A percentile compares a stretch with the other conserved stretches of the same genome.
These are phyloP conservation scores for Caenorhabditis tropicalis DNA, from an alignment of 1,140 invertebrate genomes.

Conservation along the genomic window DNA sequence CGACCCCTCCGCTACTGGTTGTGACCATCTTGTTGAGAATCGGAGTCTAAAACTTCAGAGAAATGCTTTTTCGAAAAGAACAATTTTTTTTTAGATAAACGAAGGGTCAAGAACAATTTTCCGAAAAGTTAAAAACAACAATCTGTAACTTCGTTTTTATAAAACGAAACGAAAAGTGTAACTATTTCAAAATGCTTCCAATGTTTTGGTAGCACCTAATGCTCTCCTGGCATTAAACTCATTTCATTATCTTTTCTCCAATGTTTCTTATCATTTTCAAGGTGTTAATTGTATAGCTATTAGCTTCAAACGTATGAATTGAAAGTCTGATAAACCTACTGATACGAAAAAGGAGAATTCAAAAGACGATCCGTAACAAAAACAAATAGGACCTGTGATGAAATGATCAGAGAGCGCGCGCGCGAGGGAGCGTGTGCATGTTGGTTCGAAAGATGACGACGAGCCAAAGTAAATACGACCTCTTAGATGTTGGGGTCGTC, in stretches of 20 bases:
- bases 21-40: constrained; percentile 27
- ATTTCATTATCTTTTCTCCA: background rate
- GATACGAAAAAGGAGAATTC: background rate
- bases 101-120: too few species aligned
- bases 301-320: background rate
- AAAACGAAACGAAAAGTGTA: too few species aligned
- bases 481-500: constrained; percentile 23
- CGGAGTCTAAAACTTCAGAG: background rate
- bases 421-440: constrained; percentile 38
- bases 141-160: too few species aligned
- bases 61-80: too few species aligned
- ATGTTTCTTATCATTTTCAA: background rate
- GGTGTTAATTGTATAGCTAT: background rate
- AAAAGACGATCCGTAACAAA: background rate
- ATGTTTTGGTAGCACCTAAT: too few species aligned
- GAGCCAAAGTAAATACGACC: constrained; percentile 29
- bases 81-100: too few species aligned
- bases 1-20: constrained; percentile 7
- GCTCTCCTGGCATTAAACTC: too few species aligned
- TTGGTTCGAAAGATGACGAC: constrained; percentile 41
- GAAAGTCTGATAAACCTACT: background rate
- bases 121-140: too few species aligned
- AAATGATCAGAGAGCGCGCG: constrained; percentile 2
- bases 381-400: constrained; percentile 1
- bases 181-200: too few species aligned